Percentiles rank a stretch among this genome's conserved stretches.
phyloP scores from a whole-genome alignment of 1,140 invertebrate species.

The Drosophila carrolli region DNA sequence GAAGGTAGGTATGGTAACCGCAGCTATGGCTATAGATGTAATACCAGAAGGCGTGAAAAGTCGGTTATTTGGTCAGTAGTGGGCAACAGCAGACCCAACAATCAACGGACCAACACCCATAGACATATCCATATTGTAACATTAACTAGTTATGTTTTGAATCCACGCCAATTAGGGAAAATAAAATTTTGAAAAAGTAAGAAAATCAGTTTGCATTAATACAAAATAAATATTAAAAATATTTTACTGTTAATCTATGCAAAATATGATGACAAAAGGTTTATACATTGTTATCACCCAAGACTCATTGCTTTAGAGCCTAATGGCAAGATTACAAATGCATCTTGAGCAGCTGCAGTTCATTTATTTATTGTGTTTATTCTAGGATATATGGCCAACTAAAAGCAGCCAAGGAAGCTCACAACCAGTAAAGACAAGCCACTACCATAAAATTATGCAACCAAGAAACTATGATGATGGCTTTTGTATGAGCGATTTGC shows the following conservation, averaged over 20 bases:
- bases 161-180: background rate
- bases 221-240: background rate
- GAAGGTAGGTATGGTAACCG: constrained; percentile 1
- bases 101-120: constrained; percentile 16
- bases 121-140: constrained; percentile 15
- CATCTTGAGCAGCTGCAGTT: background rate
- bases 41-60: constrained; percentile 63
- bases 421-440: constrained; percentile 11
- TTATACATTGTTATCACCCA: background rate
- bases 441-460: constrained; percentile 11
- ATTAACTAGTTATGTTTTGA: constrained; percentile 13
- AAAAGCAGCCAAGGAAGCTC: background rate
- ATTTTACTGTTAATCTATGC: too few relatives aligned
- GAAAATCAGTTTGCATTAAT: background rate
- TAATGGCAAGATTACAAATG: background rate
- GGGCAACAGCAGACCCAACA: constrained; percentile 34
- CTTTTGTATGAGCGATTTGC: background rate
- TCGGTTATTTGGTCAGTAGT: constrained; percentile 76
- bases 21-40: constrained; percentile 46
- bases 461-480: constrained; percentile 18
- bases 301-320: background rate
- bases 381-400: constrained; percentile 5
- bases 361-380: constrained; percentile 33
- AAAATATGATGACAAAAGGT: too few relatives aligned
- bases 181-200: background rate